A percentile compares a stretch with the other conserved stretches of the same genome.
Evolutionary conservation across 1,140 invertebrate genomes (phyloP).

Genomic region (Drosophila teissieri): DNA sequence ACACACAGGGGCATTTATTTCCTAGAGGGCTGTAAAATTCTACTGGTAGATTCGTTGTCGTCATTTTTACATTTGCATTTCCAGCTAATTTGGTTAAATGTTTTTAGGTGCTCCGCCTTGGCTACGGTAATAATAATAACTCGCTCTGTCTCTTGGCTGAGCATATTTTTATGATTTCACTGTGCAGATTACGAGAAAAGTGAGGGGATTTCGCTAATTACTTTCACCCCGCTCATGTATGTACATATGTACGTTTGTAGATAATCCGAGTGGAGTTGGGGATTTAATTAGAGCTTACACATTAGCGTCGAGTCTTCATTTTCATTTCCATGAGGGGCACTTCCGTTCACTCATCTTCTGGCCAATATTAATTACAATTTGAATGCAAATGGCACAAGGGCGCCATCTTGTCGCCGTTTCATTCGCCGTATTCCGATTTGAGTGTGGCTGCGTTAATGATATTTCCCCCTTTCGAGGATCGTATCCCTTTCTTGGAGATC

Average conservation of each 20-base stretch:
- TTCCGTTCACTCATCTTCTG: constrained; percentile 14
- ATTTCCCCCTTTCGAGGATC: not conserved
- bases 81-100: constrained; percentile 82
- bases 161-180: constrained; percentile 79
- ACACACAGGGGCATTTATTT: not conserved
- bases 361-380: constrained; percentile 74
- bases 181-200: constrained; percentile 64
- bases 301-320: constrained; percentile 71
- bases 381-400: constrained; percentile 55
- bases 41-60: constrained; percentile 69
- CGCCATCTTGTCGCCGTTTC: constrained; percentile 52
- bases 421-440: constrained; percentile 34
- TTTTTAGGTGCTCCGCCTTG: constrained; percentile 68
- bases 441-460: constrained; percentile 60
- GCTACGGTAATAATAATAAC: constrained; percentile 75
- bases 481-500: constrained; percentile 7
- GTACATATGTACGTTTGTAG: constrained; percentile 7
- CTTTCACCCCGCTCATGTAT: constrained; percentile 44
- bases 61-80: constrained; percentile 83
- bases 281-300: constrained; percentile 71
- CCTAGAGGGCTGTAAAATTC: constrained; percentile 69
- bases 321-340: constrained; percentile 43
- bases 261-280: constrained; percentile 2
- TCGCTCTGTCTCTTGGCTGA: constrained; percentile 62
- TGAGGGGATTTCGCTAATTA: constrained; percentile 77